A percentile compares a stretch with the other conserved stretches of the same genome.
These are phyloP conservation scores for Galeopsomyia nigrocyanea DNA, from an alignment of 2,888 invertebrate genomes.

Conservation along the genomic window DNA sequence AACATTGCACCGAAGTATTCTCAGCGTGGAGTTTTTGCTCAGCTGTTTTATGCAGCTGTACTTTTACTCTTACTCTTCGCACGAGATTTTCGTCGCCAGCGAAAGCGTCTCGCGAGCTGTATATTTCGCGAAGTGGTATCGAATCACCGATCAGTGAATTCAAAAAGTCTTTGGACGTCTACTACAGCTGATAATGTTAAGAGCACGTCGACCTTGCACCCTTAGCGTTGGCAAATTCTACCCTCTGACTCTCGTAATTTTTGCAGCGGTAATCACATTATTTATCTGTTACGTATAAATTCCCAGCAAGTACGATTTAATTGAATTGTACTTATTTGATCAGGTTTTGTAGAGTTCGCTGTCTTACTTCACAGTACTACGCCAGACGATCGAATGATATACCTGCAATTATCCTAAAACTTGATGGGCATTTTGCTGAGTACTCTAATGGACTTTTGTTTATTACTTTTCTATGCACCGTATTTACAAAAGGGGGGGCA, in stretches of 20 bases:
- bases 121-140: conserved; percentile 46
- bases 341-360: no score
- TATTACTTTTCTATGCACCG: no score
- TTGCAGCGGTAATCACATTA: conserved; percentile 49
- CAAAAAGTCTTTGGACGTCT: conserved; percentile 43
- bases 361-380: no score
- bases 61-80: conserved; percentile 48
- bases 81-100: conserved; percentile 46
- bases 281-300: no score
- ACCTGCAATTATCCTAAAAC: no score
- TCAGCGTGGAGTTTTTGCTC: conserved; percentile 42
- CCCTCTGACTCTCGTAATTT: conserved; percentile 47
- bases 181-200: conserved; percentile 32
- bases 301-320: no score
- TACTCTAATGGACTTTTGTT: no score
- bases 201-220: conserved; percentile 43
- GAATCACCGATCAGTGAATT: conserved; percentile 14
- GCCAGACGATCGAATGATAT: no score
- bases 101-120: conserved; percentile 34
- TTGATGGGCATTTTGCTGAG: no score
- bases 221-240: conserved; percentile 48
- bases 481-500: no score
- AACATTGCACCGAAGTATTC: conserved; percentile 34
- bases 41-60: conserved; percentile 49
- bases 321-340: no score